phyloP scores from a whole-genome alignment of 1,140 invertebrate genomes.

The Scaptomyza graminum region DNA sequence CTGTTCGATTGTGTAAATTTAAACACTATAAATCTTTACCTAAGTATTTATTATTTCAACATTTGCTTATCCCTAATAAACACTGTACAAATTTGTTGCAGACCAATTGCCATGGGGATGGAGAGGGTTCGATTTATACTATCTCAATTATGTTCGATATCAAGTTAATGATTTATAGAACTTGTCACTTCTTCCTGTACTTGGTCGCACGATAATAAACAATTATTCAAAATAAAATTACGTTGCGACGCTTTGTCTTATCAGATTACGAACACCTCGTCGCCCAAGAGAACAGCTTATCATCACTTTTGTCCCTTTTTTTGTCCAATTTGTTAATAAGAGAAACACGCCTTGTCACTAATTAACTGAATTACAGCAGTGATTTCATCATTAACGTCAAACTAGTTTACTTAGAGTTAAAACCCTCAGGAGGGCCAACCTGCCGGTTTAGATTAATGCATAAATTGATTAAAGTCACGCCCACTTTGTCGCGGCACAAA shows the following conservation, averaged over 20 bases:
- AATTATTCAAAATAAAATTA: conserved; percentile 29
- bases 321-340: conserved; percentile 34
- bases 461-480: conserved; percentile 49
- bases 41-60: too few relatives aligned
- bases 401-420: conserved; percentile 60
- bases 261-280: conserved; percentile 19
- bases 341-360: conserved; percentile 37
- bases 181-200: conserved; percentile 15
- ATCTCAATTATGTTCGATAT: conserved; percentile 5
- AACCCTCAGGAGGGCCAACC: conserved; percentile 49
- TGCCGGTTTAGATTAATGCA: conserved; percentile 44
- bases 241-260: conserved; percentile 3
- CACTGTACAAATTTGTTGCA: not conserved
- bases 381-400: conserved; percentile 63
- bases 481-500: conserved; percentile 16
- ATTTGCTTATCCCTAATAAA: not conserved
- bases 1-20: too few relatives aligned
- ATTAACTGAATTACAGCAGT: conserved; percentile 29
- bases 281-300: not conserved
- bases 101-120: not conserved
- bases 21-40: too few relatives aligned
- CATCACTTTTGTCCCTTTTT: not conserved
- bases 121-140: not conserved
- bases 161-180: conserved; percentile 17
- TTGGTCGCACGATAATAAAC: not conserved